Evolutionary conservation across 2,113 vertebrate genomes (phyloP), one percentile per base, ranked within the genome.

Genomic region (Microtus richardsoni): DNA sequence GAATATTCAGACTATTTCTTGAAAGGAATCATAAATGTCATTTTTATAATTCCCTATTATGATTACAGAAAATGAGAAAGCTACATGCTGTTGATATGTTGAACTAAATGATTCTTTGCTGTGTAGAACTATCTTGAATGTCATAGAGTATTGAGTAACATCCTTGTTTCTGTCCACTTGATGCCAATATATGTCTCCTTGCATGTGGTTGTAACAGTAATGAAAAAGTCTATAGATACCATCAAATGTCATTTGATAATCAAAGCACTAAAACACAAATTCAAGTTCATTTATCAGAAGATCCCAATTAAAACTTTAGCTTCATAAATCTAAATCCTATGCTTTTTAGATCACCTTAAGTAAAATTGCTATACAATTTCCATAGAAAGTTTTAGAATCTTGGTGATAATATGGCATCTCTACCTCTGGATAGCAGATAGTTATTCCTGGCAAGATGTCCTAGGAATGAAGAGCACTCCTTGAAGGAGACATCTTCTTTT

Each of bases 1-100:
- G 6, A 73, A 54, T 85, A 86, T 92, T 83, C 68, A 94, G n/a
- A 66, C 44, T 83, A 52, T 36, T 89, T 94, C 93, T 91, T 68
- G 47, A 66, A 83, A 78, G 49, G 19, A 77, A 36, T 30, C 16
- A 78, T 11, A 44, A 84, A 54, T 52, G 62, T 83, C 44, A 91
- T 66, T 52, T 66, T 30, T 52, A 83, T 85, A 68, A 91, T 9
- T 62, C 2, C 14, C 1, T 62, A 41, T 80, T 88, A 85, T 74
- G 2, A n/a, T 74, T 39, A 36, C 30, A 92, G 44, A 95, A 71
- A 78, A 14, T 28, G 73, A 93, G 88, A 83, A 91, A 39, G 28
- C 17, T 89, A 12, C 12, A 41, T 3, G 28, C 39, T 21, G 10
- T 2, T 44, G 75, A 4, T 12, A 33, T 47, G 33, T 92, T 30